Evolutionary conservation across 2,797 vertebrate species (phyloP), one percentile per base, ranked within the genome.

Genomic region (Oreortyx pictus): DNA sequence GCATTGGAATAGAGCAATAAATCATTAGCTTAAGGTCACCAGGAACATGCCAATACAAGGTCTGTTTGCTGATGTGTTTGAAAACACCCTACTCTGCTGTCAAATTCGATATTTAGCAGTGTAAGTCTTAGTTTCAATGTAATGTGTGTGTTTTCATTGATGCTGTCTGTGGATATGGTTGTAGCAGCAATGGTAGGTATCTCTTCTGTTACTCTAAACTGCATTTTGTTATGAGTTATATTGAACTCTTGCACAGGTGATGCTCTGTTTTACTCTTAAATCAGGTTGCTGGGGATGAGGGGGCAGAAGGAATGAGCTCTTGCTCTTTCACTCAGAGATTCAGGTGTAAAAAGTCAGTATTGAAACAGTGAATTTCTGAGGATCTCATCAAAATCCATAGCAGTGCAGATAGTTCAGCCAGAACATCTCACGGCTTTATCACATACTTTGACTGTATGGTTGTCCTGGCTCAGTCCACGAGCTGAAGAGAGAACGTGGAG

Each of bases 391-490:
- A 68, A 78, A 83, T 50, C 66, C 52, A 25, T 33, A 54, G 52
- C 50, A 39, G 39, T 67, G 15, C 56, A 72, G 52, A 64, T 5
- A 24, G 10, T 33, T 72, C 43, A 64, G 24, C 27, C 11, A 29
- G 13, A 27, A 33, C 12, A 9, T 76, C 52, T 24, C 20, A 4
- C 1, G 0, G 31, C 25, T 88, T 5, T 2, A 0, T 46, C 12
- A 59, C 33, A 9, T 56, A 13, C 6, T 15, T 31, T 23, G 33
- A 43, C 12, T 29, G 2, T 19, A 4, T 8, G 68, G 24, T 18
- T 56, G 44, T 89, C 19, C 61, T 77, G 44, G 44, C 60, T 66
- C 43, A 41, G 11, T 62, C 39, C 9, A 7, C 18, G 46, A 41
- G 14, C 16, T 81, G 29, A 22, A 66, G 43, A 31, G 31, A 72